Evolutionary conservation across 2,888 invertebrate genomes (phyloP).

Genomic region (Drosophila peninsularis): DNA sequence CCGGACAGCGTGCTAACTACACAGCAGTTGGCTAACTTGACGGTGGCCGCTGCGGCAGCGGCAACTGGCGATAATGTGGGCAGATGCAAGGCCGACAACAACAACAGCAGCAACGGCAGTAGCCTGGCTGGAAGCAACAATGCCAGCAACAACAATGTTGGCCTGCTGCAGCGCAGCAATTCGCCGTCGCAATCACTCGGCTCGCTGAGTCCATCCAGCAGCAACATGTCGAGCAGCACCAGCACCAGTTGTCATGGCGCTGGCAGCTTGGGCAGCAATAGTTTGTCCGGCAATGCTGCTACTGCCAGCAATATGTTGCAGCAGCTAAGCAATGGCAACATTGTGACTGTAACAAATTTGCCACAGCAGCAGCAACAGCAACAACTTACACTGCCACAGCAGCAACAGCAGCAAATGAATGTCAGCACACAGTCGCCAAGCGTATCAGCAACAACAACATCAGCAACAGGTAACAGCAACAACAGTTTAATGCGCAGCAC

Average conservation of each 20-base stretch:
- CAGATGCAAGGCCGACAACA: conserved; percentile 32
- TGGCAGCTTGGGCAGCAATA: conserved; percentile 65
- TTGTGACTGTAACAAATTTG: conserved; percentile 69
- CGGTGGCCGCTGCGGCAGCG: conserved; percentile 34
- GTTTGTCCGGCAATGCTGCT: conserved; percentile 65
- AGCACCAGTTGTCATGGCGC: conserved; percentile 80
- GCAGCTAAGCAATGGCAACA: conserved; percentile 68
- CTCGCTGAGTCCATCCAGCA: conserved; percentile 84
- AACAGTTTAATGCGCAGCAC: conserved; percentile 84
- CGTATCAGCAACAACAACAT: conserved; percentile 58
- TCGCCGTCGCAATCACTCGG: conserved; percentile 84
- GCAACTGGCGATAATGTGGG: conserved; percentile 22
- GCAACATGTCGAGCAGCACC: conserved; percentile 84
- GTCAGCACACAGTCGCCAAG: conserved; percentile 43
- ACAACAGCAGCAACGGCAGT: conserved; percentile 21
- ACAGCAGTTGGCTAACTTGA: conserved; percentile 74
- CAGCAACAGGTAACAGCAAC: conserved; percentile 83
- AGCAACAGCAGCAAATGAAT: conserved; percentile 45
- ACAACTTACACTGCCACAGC: conserved; percentile 48
- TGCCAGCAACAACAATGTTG: conserved; percentile 42
- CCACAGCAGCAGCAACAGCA: conserved; percentile 63
- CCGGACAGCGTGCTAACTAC: conserved; percentile 81
- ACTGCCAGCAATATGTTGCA: conserved; percentile 63
- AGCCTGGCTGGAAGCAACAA: conserved; percentile 29
- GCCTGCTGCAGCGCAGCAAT: conserved; percentile 80